These are phyloP conservation scores for Habropoda laboriosa DNA, from an alignment of 1,140 invertebrate species.

Conservation along the genomic window DNA sequence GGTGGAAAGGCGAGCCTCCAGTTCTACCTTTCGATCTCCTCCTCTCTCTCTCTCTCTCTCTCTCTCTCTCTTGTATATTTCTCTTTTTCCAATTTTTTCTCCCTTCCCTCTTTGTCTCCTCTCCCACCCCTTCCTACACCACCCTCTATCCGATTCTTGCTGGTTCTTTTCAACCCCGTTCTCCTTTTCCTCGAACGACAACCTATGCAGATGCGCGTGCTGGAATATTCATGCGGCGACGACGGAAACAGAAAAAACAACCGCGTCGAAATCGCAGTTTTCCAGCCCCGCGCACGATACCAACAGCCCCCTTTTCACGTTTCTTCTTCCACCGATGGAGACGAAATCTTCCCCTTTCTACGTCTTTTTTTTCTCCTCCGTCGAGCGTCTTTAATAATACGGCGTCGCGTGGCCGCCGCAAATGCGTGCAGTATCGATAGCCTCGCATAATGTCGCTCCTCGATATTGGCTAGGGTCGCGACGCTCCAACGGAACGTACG, in stretches of 20 bases:
- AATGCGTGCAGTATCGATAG: slow-evolving; percentile 67
- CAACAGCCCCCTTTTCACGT: not conserved
- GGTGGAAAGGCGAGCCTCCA: slow-evolving; percentile 68
- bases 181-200: slow-evolving; percentile 29
- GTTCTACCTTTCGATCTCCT: slow-evolving; percentile 54
- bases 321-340: not conserved
- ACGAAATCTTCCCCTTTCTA: not conserved
- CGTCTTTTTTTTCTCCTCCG: not conserved
- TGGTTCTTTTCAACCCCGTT: not conserved
- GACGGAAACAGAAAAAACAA: slow-evolving; percentile 51
- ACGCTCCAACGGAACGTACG: slow-evolving; percentile 53
- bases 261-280: slow-evolving; percentile 59
- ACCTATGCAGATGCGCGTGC: slow-evolving; percentile 50
- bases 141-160: too few species aligned
- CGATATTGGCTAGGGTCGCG: slow-evolving; percentile 68
- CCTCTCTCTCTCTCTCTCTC: slow-evolving; percentile 31
- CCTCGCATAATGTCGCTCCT: slow-evolving; percentile 64
- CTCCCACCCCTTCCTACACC: not conserved
- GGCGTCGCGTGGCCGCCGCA: slow-evolving; percentile 48
- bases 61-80: slow-evolving; percentile 30
- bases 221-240: slow-evolving; percentile 58
- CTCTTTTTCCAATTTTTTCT: slow-evolving; percentile 10
- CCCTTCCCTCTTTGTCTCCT: not conserved
- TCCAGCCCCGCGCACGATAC: slow-evolving; percentile 17
- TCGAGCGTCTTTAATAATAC: slow-evolving; percentile 69